These are phyloP conservation scores for Nerophis lumbriciformis DNA, from an alignment of 2,113 vertebrate species.

Conservation along the genomic window DNA sequence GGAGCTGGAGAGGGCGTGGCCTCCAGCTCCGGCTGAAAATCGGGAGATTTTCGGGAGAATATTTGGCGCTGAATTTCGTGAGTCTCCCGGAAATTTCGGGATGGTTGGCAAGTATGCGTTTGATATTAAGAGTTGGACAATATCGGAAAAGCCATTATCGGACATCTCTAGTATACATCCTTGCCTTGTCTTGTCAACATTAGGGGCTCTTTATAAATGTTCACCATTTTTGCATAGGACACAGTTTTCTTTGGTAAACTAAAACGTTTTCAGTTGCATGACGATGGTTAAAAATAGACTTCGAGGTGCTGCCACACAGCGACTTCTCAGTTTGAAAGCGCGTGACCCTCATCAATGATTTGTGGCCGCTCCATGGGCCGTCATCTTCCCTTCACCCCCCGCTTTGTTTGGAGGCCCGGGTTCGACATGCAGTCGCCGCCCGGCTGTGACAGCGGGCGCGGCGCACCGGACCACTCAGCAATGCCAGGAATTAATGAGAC, in stretches of 20 bases:
- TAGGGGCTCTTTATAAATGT: too few species aligned
- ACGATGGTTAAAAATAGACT: conserved; percentile 22
- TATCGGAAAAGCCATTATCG: too few species aligned
- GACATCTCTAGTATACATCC: too few species aligned
- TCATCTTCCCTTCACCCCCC: conserved; percentile 20
- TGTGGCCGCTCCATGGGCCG: conserved; percentile 29
- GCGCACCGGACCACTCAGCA: conserved; percentile 39
- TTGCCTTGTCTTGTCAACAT: too few species aligned
- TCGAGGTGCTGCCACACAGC: conserved; percentile 36
- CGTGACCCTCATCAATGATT: conserved; percentile 53
- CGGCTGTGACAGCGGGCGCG: conserved; percentile 37
- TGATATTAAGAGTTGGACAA: too few species aligned
- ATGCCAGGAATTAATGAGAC: conserved; percentile 67
- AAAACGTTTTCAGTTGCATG: conserved; percentile 7
- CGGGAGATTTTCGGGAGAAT: too few species aligned
- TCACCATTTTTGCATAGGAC: too few species aligned
- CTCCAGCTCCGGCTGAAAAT: too few species aligned
- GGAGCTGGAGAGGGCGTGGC: too few species aligned
- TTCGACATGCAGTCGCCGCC: conserved; percentile 14
- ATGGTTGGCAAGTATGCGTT: too few species aligned
- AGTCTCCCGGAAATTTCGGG: too few species aligned
- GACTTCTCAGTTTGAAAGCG: conserved; percentile 35
- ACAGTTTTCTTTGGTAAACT: background rate
- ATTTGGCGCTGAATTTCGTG: too few species aligned
- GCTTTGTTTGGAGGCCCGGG: conserved; percentile 33